Evolutionary conservation across 2,888 invertebrate genomes (phyloP), one percentile per base, ranked within the genome.

Genomic region (Trachelus iudaicus): DNA sequence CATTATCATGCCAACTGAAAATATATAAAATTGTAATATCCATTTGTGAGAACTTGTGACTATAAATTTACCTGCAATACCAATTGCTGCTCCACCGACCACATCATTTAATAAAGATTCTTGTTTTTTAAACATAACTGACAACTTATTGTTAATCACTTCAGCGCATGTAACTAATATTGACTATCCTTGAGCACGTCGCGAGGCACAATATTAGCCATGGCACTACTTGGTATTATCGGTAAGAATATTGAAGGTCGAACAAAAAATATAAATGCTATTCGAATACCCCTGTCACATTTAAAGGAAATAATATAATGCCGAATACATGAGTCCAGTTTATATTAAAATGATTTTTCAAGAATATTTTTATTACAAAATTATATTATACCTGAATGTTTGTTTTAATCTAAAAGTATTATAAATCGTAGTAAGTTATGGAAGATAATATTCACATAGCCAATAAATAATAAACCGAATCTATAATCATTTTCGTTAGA

Each of bases 41-140:
- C 1, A 4, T 71, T 34, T 71, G 34, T 12, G 3, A 34, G 75
- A 69, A 56, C 9, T 56, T 56, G 23, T 73, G 23, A 13, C 11
- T 31, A 73, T 9, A n/a, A 40, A 71, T 40, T 78, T 69, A 81
- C 81, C 81, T 75, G 81, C 81, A 69, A 81, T 74, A 69, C 81
- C 81, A 30, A 81, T 69, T 23, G 79, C 76, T 4, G 81, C 81
- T 31, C 81, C 78, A 33, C 79, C 79, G 69, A 81, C 35, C 69
- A 74, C 69, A 12, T 56, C 56, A 56, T 76, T 77, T 69, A 75
- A 34, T 30, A 79, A 68, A 71, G 68, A 77, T 74, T 81, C 78
- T 4, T 69, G 77, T 74, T 76, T 79, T 73, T 73, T 75, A 23
- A 80, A 77, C 81, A 81, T 76, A 75, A 15, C 37, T 4, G 23